phyloP scores from a whole-genome alignment of 2,888 invertebrate genomes.

The Axea sp. region DNA sequence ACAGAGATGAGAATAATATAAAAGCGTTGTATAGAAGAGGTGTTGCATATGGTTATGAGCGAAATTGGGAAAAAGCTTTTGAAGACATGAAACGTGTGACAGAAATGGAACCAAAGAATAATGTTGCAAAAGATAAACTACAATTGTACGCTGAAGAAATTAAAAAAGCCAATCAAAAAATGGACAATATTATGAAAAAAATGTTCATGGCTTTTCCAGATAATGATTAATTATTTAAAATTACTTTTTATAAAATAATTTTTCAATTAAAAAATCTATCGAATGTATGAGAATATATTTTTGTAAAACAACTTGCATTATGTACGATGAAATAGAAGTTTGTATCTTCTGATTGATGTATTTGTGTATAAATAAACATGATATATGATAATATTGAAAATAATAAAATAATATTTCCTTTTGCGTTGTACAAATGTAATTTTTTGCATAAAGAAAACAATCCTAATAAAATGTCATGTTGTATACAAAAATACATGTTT shows the following conservation, averaged over 20 bases:
- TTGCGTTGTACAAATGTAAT: slow-evolving; percentile 13
- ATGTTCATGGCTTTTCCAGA: slow-evolving; percentile 72
- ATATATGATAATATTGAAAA: too few species aligned
- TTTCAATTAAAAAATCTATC: neutral
- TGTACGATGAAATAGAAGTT: too few species aligned
- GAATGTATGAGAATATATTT: neutral
- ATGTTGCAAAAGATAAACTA: slow-evolving; percentile 83
- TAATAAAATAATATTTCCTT: too few species aligned
- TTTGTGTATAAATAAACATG: too few species aligned
- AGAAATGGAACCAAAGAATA: slow-evolving; percentile 84
- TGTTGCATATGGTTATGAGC: slow-evolving; percentile 80
- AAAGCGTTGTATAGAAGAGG: slow-evolving; percentile 81
- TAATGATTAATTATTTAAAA: slow-evolving; percentile 4
- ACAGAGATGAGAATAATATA: slow-evolving; percentile 78
- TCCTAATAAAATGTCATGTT: slow-evolving; percentile 67
- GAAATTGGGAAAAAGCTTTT: slow-evolving; percentile 85
- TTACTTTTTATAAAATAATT: neutral
- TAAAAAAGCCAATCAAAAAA: slow-evolving; percentile 83
- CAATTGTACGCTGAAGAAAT: slow-evolving; percentile 81
- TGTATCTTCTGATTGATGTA: too few species aligned
- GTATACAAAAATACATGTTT: slow-evolving; percentile 76
- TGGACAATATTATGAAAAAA: slow-evolving; percentile 82
- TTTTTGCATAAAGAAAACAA: slow-evolving; percentile 44
- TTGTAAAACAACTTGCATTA: too few species aligned
- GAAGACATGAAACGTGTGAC: slow-evolving; percentile 81